Conservation (phyloP, 2,113 vertebrate species). For the Aptenodytes patagonicus region DNA sequence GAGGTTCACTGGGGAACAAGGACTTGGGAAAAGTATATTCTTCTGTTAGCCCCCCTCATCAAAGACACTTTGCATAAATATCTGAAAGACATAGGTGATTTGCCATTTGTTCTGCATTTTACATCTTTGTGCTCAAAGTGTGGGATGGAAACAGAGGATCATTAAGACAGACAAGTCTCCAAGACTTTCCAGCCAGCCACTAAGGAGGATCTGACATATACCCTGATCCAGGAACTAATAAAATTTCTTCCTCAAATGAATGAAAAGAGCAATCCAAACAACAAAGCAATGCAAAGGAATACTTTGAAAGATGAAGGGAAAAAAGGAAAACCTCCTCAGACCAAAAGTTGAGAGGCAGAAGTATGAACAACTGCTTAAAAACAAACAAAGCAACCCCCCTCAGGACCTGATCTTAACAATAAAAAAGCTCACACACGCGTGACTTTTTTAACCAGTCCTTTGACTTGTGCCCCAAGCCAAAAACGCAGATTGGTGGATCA, state of each 20-base stretch:
- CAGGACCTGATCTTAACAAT: not conserved
- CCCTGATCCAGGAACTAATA: not conserved
- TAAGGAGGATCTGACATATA: not conserved
- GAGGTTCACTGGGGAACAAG: not conserved
- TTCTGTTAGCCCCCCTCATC: not conserved
- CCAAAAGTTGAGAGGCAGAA: not conserved
- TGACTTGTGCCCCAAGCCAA: not conserved
- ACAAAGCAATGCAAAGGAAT: not conserved
- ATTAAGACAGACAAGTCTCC: not conserved
- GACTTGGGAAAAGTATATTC: not conserved
- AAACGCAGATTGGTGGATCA: not conserved
- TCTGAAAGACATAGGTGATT: not conserved
- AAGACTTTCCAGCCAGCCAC: not conserved
- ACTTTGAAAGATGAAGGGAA: not conserved
- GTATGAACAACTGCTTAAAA: not conserved
- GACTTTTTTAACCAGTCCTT: not conserved
- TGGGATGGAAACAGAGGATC: not conserved
- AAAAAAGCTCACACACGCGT: not conserved
- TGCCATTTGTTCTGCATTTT: not conserved
- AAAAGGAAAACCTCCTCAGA: not conserved
- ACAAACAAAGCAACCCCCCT: not conserved
- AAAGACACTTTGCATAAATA: not conserved
- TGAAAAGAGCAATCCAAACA: not conserved
- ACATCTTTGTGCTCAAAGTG: not conserved
- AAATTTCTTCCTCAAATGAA: not conserved